phyloP scores from a whole-genome alignment of 2,797 vertebrate genomes.

The Scolopax rusticola region DNA sequence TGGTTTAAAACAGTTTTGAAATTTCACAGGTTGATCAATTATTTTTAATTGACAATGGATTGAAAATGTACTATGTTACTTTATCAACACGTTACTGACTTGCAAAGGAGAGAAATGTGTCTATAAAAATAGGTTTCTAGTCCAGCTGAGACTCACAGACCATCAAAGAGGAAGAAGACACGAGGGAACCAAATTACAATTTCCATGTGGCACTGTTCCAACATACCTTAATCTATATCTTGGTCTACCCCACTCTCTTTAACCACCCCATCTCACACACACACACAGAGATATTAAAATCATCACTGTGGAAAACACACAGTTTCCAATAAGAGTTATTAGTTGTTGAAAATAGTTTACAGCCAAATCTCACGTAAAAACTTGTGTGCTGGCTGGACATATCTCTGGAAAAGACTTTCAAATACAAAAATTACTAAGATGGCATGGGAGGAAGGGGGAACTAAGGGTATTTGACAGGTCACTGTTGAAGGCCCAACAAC shows the following conservation, averaged over 20 bases:
- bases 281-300: background rate
- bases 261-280: background rate
- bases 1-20: background rate
- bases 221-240: background rate
- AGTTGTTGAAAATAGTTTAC: background rate
- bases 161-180: conserved; percentile 6
- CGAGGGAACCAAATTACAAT: conserved; percentile 14
- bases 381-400: background rate
- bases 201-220: background rate
- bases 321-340: background rate
- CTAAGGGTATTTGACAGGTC: background rate
- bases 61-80: background rate
- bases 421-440: background rate
- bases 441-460: background rate
- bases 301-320: background rate
- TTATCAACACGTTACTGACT: background rate
- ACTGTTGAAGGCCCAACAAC: background rate
- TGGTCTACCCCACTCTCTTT: background rate
- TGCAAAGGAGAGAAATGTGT: background rate
- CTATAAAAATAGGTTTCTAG: conserved; percentile 28
- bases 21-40: background rate
- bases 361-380: background rate
- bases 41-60: background rate
- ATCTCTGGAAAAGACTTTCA: background rate
- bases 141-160: conserved; percentile 28